Evolutionary conservation across 2,797 vertebrate species (phyloP).

Genomic region (Oreonectes daqikongensis): DNA sequence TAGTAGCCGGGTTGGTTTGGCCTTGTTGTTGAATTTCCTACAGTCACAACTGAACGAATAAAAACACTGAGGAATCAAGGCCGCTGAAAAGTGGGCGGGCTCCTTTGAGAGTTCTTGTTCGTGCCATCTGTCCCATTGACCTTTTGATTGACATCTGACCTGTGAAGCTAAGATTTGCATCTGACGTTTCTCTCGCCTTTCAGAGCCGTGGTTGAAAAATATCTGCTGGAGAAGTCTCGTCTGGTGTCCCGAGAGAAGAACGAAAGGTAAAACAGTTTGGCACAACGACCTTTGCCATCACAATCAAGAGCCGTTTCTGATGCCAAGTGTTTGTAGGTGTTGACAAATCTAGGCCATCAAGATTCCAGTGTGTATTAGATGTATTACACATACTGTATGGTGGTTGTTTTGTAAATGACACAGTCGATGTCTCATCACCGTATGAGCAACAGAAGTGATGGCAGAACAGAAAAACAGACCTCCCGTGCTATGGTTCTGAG

Average conservation of each 20-base stretch:
- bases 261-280: slow-evolving; percentile 83
- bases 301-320: not conserved
- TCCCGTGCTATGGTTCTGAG: not conserved
- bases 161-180: not conserved
- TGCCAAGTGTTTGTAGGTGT: not conserved
- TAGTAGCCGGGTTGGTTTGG: not conserved
- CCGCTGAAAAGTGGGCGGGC: not conserved
- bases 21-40: not conserved
- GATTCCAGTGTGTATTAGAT: not conserved
- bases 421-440: not conserved
- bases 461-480: slow-evolving; percentile 58
- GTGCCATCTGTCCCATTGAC: slow-evolving; percentile 61
- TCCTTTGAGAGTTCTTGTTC: slow-evolving; percentile 28
- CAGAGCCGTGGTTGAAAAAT: slow-evolving; percentile 98
- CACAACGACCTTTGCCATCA: slow-evolving; percentile 28
- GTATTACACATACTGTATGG: not conserved
- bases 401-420: not conserved
- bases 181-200: not conserved
- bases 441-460: slow-evolving; percentile 41
- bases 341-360: not conserved
- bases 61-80: slow-evolving; percentile 6
- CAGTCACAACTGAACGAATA: not conserved
- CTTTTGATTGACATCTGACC: not conserved
- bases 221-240: slow-evolving; percentile 97
- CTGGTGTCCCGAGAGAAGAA: slow-evolving; percentile 96